Conservation (phyloP, 2,113 vertebrate genomes). For the Protobothrops mucrosquamatus region DNA sequence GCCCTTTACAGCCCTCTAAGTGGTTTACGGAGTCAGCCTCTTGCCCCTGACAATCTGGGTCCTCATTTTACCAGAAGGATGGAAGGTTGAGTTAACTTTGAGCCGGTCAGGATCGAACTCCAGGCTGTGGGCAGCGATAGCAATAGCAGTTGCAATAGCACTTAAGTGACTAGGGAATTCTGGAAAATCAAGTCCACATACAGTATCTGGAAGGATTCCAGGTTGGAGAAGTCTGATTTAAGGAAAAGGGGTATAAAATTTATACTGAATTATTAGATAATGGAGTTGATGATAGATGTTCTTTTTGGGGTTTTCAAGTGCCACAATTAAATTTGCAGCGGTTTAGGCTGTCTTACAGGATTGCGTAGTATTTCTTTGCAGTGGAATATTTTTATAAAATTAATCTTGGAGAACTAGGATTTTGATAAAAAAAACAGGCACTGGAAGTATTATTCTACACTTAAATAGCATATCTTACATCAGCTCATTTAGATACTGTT, state of each 20-base stretch:
- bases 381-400: background rate
- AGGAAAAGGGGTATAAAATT: background rate
- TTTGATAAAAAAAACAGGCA: background rate
- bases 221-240: background rate
- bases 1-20: no score
- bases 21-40: no score
- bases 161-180: background rate
- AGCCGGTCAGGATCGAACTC: no score
- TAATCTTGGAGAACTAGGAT: background rate
- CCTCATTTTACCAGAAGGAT: no score
- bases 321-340: background rate
- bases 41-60: no score
- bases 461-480: background rate
- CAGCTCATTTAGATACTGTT: accelerated
- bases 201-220: background rate
- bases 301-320: background rate
- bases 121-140: no score
- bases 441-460: background rate
- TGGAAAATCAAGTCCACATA: background rate
- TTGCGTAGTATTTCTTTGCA: background rate
- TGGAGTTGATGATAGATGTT: background rate
- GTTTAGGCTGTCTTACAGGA: background rate
- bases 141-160: no score
- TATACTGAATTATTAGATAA: background rate
- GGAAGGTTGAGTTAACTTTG: no score